A percentile compares a stretch with the other conserved stretches of the same genome.
These are phyloP conservation scores for Carpatolechia fugitivella DNA, from an alignment of 2,888 invertebrate genomes.

Conservation along the genomic window DNA sequence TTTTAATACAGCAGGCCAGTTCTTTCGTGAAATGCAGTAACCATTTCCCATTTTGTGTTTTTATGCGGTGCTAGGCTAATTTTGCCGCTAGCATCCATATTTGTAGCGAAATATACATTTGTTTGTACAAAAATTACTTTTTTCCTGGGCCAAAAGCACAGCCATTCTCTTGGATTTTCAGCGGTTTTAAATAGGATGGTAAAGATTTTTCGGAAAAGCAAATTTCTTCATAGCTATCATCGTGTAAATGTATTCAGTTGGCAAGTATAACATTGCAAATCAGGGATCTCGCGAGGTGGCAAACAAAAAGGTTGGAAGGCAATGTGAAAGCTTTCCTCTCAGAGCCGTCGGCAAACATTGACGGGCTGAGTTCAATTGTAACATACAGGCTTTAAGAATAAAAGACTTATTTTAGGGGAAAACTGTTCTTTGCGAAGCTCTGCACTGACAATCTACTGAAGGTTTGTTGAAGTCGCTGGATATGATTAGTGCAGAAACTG, in stretches of 20 bases:
- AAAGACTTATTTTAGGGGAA: background rate
- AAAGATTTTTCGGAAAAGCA: background rate
- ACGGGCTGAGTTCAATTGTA: slow-evolving; percentile 29
- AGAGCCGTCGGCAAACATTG: slow-evolving; percentile 59
- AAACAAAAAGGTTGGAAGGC: slow-evolving; percentile 55
- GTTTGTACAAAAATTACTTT: background rate
- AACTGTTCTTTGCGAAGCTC: too few relatives aligned
- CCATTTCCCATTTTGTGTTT: background rate
- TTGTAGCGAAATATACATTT: background rate
- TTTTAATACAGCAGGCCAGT: slow-evolving; percentile 1
- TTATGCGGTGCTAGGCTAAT: background rate
- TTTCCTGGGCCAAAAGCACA: too few relatives aligned
- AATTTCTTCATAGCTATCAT: background rate
- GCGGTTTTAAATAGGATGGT: too few relatives aligned
- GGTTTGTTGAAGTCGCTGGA: too few relatives aligned
- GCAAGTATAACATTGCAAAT: slow-evolving; percentile 28
- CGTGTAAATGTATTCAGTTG: slow-evolving; percentile 1
- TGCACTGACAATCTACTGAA: too few relatives aligned
- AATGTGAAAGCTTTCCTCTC: slow-evolving; percentile 57
- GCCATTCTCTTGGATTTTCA: too few relatives aligned
- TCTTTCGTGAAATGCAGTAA: background rate
- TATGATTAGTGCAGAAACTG: too few relatives aligned
- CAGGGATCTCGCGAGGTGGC: slow-evolving; percentile 41
- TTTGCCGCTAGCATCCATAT: background rate
- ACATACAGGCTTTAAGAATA: background rate